Percentiles rank a stretch among this genome's conserved stretches.
These are phyloP conservation scores for Parascotia fuliginaria DNA, from an alignment of 2,888 invertebrate genomes.

Conservation along the genomic window DNA sequence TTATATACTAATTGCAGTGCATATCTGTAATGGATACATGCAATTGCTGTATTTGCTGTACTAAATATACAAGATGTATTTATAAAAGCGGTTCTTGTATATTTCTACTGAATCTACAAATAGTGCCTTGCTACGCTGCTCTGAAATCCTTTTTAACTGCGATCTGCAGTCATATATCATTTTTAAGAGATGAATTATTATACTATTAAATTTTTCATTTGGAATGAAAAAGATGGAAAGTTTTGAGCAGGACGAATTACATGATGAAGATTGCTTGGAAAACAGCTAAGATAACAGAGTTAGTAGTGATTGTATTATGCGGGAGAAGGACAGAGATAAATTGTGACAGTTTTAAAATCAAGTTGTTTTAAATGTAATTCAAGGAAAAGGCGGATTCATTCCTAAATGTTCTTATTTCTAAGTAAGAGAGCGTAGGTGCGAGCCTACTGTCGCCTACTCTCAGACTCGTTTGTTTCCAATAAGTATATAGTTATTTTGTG, in stretches of 20 bases:
- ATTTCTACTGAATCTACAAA: conserved; percentile 5
- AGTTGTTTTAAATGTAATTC: conserved; percentile 26
- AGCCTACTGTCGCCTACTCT: background rate
- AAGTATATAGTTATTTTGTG: conserved; percentile 40
- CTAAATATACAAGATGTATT: background rate
- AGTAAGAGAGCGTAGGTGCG: no score
- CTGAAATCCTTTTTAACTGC: conserved; percentile 23
- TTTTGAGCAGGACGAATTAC: conserved; percentile 2
- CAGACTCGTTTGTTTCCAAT: conserved; percentile 34
- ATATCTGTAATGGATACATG: no score
- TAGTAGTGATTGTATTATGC: conserved; percentile 17
- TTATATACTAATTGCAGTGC: no score
- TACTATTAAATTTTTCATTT: conserved; percentile 18
- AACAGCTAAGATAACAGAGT: conserved; percentile 13
- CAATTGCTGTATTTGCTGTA: no score
- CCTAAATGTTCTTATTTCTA: no score
- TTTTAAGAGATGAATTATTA: conserved; percentile 30
- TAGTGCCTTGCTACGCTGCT: conserved; percentile 13
- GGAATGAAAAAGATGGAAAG: conserved; percentile 8
- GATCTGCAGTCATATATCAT: conserved; percentile 23
- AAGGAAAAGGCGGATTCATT: no score
- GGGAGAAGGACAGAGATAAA: conserved; percentile 18
- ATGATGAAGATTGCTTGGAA: conserved; percentile 11
- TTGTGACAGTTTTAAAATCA: conserved; percentile 25
- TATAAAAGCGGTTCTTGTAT: background rate